Evolutionary conservation across 2,113 vertebrate genomes (phyloP).

Genomic region (Parotia lawesii): DNA sequence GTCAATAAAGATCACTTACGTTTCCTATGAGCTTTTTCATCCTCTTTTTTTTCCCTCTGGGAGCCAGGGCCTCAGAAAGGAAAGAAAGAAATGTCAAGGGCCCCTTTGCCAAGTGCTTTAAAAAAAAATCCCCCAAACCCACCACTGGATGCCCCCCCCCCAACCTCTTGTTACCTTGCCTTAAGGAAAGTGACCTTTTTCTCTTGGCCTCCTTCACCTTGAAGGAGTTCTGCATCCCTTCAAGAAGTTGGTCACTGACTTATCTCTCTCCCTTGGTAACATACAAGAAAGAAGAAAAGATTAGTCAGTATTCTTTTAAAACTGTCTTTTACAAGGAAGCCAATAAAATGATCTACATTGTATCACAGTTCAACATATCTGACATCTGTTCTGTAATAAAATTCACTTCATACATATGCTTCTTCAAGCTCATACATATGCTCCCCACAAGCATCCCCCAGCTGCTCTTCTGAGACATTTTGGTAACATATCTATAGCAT

Average conservation of each 20-base stretch:
- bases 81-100: slow-evolving; percentile 66
- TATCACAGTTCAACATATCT: slow-evolving; percentile 64
- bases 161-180: slow-evolving; percentile 64
- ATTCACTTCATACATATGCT: slow-evolving; percentile 55
- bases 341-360: slow-evolving; percentile 51
- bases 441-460: slow-evolving; percentile 37
- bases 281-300: slow-evolving; percentile 54
- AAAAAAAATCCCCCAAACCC: neutral
- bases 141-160: slow-evolving; percentile 29
- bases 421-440: slow-evolving; percentile 52
- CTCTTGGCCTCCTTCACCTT: slow-evolving; percentile 35
- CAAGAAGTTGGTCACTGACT: slow-evolving; percentile 62
- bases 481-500: neutral
- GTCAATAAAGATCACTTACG: slow-evolving; percentile 73
- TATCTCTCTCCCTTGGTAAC: slow-evolving; percentile 53
- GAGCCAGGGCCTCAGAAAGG: slow-evolving; percentile 40
- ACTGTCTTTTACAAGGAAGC: slow-evolving; percentile 52
- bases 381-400: slow-evolving; percentile 66
- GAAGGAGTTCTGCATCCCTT: slow-evolving; percentile 45
- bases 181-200: slow-evolving; percentile 66
- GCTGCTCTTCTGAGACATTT: slow-evolving; percentile 22
- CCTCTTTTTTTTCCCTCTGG: slow-evolving; percentile 20
- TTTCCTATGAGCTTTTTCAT: slow-evolving; percentile 70
- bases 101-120: slow-evolving; percentile 47
- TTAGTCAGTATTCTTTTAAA: slow-evolving; percentile 51